phyloP scores from a whole-genome alignment of 1,140 invertebrate genomes.

The Pogonognathellus flavescens region DNA sequence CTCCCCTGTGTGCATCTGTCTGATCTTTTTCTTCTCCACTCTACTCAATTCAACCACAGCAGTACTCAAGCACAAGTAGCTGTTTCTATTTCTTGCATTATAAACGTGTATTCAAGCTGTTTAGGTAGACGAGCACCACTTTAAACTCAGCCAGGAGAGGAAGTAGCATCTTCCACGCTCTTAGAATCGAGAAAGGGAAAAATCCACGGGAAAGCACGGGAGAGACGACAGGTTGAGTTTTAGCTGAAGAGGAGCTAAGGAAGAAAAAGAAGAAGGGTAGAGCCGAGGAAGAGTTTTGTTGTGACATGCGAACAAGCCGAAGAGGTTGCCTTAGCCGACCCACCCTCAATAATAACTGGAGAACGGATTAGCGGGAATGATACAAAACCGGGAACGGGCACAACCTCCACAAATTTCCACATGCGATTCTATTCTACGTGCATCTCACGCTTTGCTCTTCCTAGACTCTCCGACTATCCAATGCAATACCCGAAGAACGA shows the following conservation, averaged over 20 bases:
- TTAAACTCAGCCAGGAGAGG: too few species aligned
- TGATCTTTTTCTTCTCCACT: not conserved
- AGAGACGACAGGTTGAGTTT: not conserved
- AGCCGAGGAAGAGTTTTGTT: constrained; percentile 13
- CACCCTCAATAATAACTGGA: constrained; percentile 49
- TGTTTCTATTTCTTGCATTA: not conserved
- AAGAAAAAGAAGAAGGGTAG: not conserved
- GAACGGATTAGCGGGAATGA: constrained; percentile 63
- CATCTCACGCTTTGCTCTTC: not conserved
- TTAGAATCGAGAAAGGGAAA: too few species aligned
- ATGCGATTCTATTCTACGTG: constrained; percentile 16
- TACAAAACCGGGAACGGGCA: constrained; percentile 50
- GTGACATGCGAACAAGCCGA: constrained; percentile 48
- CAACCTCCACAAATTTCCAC: constrained; percentile 57
- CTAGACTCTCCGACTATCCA: not conserved
- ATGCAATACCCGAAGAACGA: too few species aligned
- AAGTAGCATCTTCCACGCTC: too few species aligned
- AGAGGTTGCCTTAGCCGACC: constrained; percentile 54
- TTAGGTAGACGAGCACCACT: too few species aligned
- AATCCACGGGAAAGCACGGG: not conserved
- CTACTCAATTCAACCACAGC: not conserved
- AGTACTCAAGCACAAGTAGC: not conserved
- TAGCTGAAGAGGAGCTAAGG: not conserved
- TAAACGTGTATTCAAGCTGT: too few species aligned
- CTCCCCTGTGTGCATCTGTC: not conserved